A percentile compares a stretch with the other conserved stretches of the same genome.
These are phyloP conservation scores for Rynchops niger DNA, from an alignment of 2,113 vertebrate species.

Conservation along the genomic window DNA sequence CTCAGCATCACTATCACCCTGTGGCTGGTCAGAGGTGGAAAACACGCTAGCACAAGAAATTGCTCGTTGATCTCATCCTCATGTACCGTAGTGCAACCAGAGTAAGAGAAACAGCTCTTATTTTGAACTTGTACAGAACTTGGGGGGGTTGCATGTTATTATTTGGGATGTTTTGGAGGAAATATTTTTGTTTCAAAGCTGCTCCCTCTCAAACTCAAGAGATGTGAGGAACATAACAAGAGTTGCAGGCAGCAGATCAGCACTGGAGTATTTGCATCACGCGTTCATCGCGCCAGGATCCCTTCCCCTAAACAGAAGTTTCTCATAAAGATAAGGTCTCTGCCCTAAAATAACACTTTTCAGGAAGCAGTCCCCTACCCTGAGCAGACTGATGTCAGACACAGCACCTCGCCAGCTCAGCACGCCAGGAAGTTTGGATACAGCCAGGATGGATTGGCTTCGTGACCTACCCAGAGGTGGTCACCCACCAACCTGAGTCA, in stretches of 20 bases:
- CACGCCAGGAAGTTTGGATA: background rate
- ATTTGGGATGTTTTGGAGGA: background rate
- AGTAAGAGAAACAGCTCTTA: background rate
- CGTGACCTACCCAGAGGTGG: background rate
- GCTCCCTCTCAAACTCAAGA: background rate
- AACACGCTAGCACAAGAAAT: background rate
- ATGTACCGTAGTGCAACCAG: fast-evolving
- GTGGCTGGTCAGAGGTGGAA: background rate
- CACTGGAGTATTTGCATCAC: background rate
- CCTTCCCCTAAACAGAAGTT: background rate
- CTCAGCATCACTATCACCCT: background rate
- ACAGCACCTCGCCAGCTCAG: background rate
- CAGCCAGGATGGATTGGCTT: fast-evolving
- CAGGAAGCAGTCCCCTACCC: background rate
- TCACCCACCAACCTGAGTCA: background rate
- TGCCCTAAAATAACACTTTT: background rate
- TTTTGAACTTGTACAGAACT: background rate
- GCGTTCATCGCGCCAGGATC: fast-evolving
- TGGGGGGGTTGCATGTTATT: background rate
- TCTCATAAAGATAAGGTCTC: background rate
- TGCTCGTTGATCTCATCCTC: background rate
- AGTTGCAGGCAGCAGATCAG: background rate
- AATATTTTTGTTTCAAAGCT: background rate
- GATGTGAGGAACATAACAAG: background rate
- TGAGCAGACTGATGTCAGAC: background rate